These are phyloP conservation scores for Sprattus sprattus DNA, from an alignment of 2,113 vertebrate genomes.

Conservation along the genomic window DNA sequence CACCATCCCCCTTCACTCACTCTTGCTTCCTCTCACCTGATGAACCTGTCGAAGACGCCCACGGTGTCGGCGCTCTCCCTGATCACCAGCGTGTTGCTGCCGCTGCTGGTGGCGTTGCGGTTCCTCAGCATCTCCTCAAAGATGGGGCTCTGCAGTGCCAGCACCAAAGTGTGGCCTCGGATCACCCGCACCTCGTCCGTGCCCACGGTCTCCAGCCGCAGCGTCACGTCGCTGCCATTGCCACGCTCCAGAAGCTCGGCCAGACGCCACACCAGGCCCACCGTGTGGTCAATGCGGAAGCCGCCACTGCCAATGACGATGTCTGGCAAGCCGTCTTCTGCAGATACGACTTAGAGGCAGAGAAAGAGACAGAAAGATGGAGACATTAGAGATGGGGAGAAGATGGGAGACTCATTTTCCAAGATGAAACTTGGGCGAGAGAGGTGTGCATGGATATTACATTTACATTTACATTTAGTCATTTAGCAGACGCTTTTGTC, in stretches of 20 bases:
- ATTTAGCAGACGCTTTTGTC: no score
- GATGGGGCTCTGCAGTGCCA: slow-evolving; percentile 84
- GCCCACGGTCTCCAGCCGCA: slow-evolving; percentile 78
- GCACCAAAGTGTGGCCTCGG: slow-evolving; percentile 83
- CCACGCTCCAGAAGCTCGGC: slow-evolving; percentile 81
- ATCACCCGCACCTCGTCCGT: slow-evolving; percentile 86
- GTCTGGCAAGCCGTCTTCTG: neutral
- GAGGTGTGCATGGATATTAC: neutral
- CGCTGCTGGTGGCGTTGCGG: slow-evolving; percentile 62
- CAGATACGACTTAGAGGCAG: neutral
- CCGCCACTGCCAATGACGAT: slow-evolving; percentile 64
- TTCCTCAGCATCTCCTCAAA: slow-evolving; percentile 78
- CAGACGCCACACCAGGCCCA: slow-evolving; percentile 79
- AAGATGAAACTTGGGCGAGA: neutral
- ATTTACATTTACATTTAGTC: no score
- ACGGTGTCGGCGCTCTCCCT: slow-evolving; percentile 77
- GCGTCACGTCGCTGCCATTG: slow-evolving; percentile 81
- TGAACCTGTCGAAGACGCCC: slow-evolving; percentile 84
- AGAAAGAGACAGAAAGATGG: neutral
- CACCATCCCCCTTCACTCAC: neutral
- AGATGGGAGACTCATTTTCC: neutral
- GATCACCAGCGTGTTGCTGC: slow-evolving; percentile 65
- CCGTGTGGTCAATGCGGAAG: slow-evolving; percentile 83
- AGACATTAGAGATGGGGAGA: neutral
- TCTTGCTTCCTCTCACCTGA: slow-evolving; percentile 71